Percentiles rank a stretch among this genome's conserved stretches.
Conservation (phyloP, 2,113 vertebrate genomes). For the Mus spicilegus region DNA sequence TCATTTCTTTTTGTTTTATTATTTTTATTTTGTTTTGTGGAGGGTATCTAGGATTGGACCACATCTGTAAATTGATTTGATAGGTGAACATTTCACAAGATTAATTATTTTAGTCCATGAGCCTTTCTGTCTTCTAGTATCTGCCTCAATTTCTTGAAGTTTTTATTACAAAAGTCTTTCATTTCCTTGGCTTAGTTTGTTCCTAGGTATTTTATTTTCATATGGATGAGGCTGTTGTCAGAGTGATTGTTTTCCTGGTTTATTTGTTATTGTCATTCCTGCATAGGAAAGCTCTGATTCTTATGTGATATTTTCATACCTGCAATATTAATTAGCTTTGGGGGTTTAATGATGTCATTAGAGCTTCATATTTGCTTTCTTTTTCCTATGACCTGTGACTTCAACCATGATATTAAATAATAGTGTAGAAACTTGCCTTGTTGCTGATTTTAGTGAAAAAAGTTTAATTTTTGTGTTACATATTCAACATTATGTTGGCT, state of each 20-base stretch:
- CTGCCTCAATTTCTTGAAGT: background rate
- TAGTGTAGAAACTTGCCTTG: background rate
- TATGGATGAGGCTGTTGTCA: background rate
- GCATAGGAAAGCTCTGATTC: background rate
- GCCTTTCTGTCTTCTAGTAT: background rate
- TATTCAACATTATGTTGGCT: background rate
- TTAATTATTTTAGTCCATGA: background rate
- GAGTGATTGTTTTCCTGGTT: background rate
- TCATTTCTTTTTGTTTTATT: background rate
- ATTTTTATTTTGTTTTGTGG: background rate
- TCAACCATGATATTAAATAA: background rate
- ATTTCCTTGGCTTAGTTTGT: background rate
- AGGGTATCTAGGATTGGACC: background rate
- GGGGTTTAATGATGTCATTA: background rate
- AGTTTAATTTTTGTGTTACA: background rate
- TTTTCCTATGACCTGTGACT: background rate
- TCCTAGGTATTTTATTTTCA: background rate
- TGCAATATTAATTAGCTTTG: background rate
- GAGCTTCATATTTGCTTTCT: background rate
- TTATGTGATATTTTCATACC: background rate
- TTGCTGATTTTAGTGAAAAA: background rate
- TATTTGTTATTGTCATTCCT: background rate
- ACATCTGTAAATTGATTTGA: background rate
- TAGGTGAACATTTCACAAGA: background rate
- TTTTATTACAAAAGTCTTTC: background rate